Percentiles rank a stretch among this genome's conserved stretches.
Evolutionary conservation across 2,888 invertebrate genomes (phyloP).

Genomic region (Nineta flava): DNA sequence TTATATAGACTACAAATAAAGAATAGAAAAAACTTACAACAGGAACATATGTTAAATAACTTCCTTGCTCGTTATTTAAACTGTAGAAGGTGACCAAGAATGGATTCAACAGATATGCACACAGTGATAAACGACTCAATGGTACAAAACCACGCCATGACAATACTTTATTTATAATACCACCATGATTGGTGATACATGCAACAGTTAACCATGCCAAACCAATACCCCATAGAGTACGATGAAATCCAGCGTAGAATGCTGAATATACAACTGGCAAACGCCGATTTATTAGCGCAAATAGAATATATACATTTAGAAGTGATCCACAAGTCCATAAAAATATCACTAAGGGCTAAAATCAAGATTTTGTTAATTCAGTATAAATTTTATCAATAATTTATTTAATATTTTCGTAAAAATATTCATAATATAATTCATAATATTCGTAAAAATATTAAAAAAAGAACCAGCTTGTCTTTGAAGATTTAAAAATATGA

Average conservation of each 20-base stretch:
- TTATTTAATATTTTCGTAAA: not conserved
- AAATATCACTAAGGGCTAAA: slow-evolving; percentile 18
- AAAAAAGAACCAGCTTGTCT: not conserved
- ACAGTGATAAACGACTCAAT: slow-evolving; percentile 38
- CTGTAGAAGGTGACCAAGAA: slow-evolving; percentile 14
- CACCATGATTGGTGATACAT: slow-evolving; percentile 35
- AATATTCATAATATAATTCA: not conserved
- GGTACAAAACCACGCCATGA: slow-evolving; percentile 17
- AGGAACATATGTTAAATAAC: too few species aligned
- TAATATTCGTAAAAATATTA: not conserved
- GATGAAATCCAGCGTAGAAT: slow-evolving; percentile 32
- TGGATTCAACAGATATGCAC: slow-evolving; percentile 41
- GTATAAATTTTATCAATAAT: not conserved
- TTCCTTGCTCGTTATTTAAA: too few species aligned
- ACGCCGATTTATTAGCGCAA: slow-evolving; percentile 26
- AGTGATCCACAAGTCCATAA: slow-evolving; percentile 26
- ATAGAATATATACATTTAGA: slow-evolving; percentile 27
- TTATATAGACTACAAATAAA: too few species aligned
- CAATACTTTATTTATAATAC: slow-evolving; percentile 29
- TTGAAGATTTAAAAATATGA: not conserved
- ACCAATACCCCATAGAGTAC: slow-evolving; percentile 35
- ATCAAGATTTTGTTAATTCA: slow-evolving; percentile 11
- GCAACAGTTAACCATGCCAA: slow-evolving; percentile 39
- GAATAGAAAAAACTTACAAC: too few species aligned
- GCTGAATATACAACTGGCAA: slow-evolving; percentile 30